Conservation (phyloP, 2,113 vertebrate species). For the Spea multiplicata region DNA sequence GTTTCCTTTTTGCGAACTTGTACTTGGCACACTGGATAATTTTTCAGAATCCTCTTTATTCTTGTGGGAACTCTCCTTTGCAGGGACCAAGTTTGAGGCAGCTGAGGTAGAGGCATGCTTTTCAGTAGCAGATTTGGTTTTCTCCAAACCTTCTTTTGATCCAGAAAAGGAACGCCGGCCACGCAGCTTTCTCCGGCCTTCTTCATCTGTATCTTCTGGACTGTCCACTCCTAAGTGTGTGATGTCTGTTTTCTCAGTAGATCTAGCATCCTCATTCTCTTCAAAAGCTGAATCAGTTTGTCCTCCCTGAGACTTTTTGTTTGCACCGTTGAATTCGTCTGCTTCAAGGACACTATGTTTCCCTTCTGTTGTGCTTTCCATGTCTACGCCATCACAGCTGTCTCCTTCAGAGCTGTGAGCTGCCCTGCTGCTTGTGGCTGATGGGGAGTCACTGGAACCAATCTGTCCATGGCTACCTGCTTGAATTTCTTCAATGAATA, state of each 20-base stretch:
- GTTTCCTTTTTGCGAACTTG: slow-evolving; percentile 75
- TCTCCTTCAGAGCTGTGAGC: slow-evolving; percentile 83
- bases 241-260: slow-evolving; percentile 60
- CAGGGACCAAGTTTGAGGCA: slow-evolving; percentile 65
- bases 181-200: slow-evolving; percentile 59
- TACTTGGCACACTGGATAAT: slow-evolving; percentile 77
- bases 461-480: slow-evolving; percentile 80
- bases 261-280: slow-evolving; percentile 66
- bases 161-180: slow-evolving; percentile 58
- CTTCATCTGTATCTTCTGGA: slow-evolving; percentile 69
- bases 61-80: slow-evolving; percentile 64
- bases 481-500: slow-evolving; percentile 97
- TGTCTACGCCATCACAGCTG: slow-evolving; percentile 93
- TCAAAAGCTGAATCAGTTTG: slow-evolving; percentile 63
- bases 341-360: slow-evolving; percentile 69
- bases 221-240: slow-evolving; percentile 53
- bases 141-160: slow-evolving; percentile 59
- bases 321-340: slow-evolving; percentile 75
- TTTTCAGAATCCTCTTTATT: slow-evolving; percentile 62
- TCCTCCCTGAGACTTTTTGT: slow-evolving; percentile 77
- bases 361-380: slow-evolving; percentile 72
- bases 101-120: slow-evolving; percentile 82
- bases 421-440: slow-evolving; percentile 74
- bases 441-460: slow-evolving; percentile 84
- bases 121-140: slow-evolving; percentile 65